A percentile compares a stretch with the other conserved stretches of the same genome.
Evolutionary conservation across 2,888 invertebrate species (phyloP).

Genomic region (Drosophila anomelani): DNA sequence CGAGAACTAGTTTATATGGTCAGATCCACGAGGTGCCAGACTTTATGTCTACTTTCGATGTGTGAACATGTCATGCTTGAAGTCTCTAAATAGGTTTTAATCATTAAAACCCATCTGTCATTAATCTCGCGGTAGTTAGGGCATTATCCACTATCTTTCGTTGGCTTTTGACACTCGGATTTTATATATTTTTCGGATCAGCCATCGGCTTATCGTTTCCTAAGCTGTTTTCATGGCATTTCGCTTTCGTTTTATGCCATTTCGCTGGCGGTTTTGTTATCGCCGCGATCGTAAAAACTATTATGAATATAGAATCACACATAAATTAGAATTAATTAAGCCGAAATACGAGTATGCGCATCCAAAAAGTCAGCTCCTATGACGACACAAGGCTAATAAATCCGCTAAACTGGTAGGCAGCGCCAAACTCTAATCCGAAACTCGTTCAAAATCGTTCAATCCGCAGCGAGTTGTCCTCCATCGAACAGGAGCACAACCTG

Average conservation of each 20-base stretch:
- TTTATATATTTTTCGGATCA: neutral
- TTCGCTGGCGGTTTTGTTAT: conserved; percentile 37
- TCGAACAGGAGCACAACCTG: conserved; percentile 90
- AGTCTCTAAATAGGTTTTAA: neutral
- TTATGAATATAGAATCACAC: conserved; percentile 63
- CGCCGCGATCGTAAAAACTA: conserved; percentile 52
- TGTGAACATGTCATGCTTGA: conserved; percentile 1
- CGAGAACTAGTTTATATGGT: conserved; percentile 31
- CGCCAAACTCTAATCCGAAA: conserved; percentile 43
- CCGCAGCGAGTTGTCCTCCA: conserved; percentile 86
- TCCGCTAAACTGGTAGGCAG: conserved; percentile 64
- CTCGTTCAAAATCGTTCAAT: conserved; percentile 51
- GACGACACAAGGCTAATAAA: conserved; percentile 56
- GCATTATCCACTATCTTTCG: conserved; percentile 4
- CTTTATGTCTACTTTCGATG: conserved; percentile 16
- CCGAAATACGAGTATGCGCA: conserved; percentile 43
- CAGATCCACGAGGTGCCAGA: conserved; percentile 18
- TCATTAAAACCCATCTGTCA: conserved; percentile 6
- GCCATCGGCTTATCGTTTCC: conserved; percentile 12
- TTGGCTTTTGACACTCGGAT: neutral
- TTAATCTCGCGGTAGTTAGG: conserved; percentile 10
- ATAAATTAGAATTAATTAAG: conserved; percentile 81
- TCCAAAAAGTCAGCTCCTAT: conserved; percentile 35
- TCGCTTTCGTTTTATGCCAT: conserved; percentile 59
- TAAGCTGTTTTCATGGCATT: conserved; percentile 49